Conservation (phyloP, 2,888 invertebrate species). For the Mythimna albipuncta region DNA sequence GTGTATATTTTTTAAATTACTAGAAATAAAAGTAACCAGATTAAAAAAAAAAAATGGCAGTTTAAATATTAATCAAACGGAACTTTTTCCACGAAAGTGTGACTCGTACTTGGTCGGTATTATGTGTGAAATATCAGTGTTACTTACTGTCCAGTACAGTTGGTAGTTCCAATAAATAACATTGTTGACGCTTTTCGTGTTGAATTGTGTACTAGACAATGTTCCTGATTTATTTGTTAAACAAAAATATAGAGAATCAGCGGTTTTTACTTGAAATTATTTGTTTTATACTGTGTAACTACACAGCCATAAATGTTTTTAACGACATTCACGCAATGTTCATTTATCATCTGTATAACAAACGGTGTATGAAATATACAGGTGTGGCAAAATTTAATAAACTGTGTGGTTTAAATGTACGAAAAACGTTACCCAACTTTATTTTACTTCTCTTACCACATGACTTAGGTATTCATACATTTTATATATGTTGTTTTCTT, state of each 20-base stretch:
- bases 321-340: background rate
- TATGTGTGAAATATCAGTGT: conserved; percentile 32
- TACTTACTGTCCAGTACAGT: conserved; percentile 23
- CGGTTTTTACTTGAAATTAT: conserved; percentile 26
- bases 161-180: conserved; percentile 41
- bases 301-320: conserved; percentile 7
- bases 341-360: conserved; percentile 15
- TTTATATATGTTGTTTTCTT: background rate
- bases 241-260: conserved; percentile 17
- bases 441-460: background rate
- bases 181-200: conserved; percentile 24
- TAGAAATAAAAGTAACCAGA: too few relatives aligned
- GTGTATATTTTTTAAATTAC: too few relatives aligned
- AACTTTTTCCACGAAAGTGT: too few relatives aligned
- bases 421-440: background rate
- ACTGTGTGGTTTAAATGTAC: background rate
- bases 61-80: too few relatives aligned
- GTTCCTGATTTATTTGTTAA: conserved; percentile 31
- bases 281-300: conserved; percentile 10
- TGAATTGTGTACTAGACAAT: conserved; percentile 15
- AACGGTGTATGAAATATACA: background rate
- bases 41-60: too few relatives aligned
- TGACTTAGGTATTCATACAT: background rate
- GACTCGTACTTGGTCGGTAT: background rate
- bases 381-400: background rate